Evolutionary conservation across 2,797 vertebrate species (phyloP), one percentile per base, ranked within the genome.

Genomic region (Dromococcyx pavoninus): DNA sequence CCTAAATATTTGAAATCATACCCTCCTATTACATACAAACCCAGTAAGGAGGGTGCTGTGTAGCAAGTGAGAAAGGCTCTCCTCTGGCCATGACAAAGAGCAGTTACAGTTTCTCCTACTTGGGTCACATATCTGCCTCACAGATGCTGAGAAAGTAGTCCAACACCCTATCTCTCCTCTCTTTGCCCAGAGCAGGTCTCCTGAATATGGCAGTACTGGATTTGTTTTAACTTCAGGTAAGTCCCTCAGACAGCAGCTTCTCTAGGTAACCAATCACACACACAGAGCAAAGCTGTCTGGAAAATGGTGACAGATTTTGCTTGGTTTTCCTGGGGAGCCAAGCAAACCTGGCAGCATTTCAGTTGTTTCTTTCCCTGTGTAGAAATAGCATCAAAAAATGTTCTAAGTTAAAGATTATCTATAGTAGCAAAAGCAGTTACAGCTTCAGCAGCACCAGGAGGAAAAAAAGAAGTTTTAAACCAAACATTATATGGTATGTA

Each of bases 401-500:
- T 23, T 25, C 13, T 4, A 37, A 58, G 61, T 37, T 46, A 62
- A 74, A 25, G 1, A 70, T 76, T 66, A 27, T 4, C 32, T 44
- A 10, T 2, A 41, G 39, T 3, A 58, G 53, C 10, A 83, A 57
- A 51, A 75, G 1, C 18, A 28, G 21, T 33, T 46, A 74, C 17
- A 7, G 10, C n/a, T 91, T 69, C 35, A 86, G 64, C 41, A 61
- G 37, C 64, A 50, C 7, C 30, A 25, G 18, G 11, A 23, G 17
- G 7, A 39, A 4, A 4, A 50, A 15, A 23, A 61, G 16, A 2
- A 3, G 10, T 11, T 50, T 70, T 23, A 53, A 35, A n/a, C 22
- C 9, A 5, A 12, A 17, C 11, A 15, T 28, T 21, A 27, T 2
- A 3, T 25, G 21, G 8, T 18, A 43, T 0, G 11, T 3, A 33